Base-by-base conservation (phyloP, 2,888 invertebrate genomes). In the Drosophila picticornis region DNA sequence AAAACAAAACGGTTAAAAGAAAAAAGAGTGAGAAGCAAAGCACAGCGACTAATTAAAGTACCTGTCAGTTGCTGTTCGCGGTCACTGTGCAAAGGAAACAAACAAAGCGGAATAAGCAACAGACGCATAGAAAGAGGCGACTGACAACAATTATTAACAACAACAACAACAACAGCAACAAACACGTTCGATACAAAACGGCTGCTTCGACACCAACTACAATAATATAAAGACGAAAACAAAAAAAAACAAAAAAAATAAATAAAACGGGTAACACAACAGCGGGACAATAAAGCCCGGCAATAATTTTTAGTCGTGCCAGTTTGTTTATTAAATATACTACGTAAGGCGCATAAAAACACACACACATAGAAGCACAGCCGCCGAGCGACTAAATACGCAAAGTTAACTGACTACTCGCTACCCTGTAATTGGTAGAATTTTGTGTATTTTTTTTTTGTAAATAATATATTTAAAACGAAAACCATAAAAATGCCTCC, bases 251-350 rank as follows among this genome's bases (percentile, higher is more conserved):
- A 72, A 31, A 36, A 60, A n/a, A 73, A 66, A 55, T 13, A 29
- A 38, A 56, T 38, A 56, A 67, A 63, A 65, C 64, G 64, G 68
- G 57, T 56, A 64, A 56, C 53, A 71, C 31, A 74, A 61, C 62
- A 71, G 31, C 73, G n/a, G 69, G 72, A 72, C 67, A 76, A 72
- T 77, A 82, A 75, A 79, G 62, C 68, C 81, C 76, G 81, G 82
- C 76, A 76, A 82, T 87, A 74, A 83, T 75, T 85, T 85, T 83
- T 76, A 86, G 83, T 83, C 84, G 82, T 83, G 81, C 75, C 83
- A 81, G 84, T 85, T 84, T 85, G 81, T 84, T 86, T 85, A 82
- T 81, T 79, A 81, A 80, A 77, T 72, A 82, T 73, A 80, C 78
- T 73, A 81, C 63, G 48, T 68, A 77, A 75, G 74, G 34, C 70